A percentile compares a stretch with the other conserved stretches of the same genome.
Conservation (phyloP, 2,888 invertebrate species). For the Miltochrista miniata region DNA sequence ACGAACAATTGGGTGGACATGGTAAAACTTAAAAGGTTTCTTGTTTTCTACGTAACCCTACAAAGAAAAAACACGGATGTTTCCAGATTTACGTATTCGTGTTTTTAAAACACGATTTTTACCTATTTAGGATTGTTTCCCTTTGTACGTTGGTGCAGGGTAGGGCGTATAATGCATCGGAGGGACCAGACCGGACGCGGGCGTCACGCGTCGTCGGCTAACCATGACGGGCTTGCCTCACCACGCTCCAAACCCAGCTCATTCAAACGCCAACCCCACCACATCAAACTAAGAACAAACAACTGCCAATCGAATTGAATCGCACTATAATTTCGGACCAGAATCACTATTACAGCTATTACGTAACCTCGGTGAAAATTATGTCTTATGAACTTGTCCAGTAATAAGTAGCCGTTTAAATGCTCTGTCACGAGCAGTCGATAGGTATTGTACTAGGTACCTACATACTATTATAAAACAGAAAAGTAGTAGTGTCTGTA, state of each 20-base stretch:
- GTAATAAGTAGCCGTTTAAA: slow-evolving; percentile 22
- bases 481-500: no score
- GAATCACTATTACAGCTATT: slow-evolving; percentile 40
- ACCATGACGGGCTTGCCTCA: slow-evolving; percentile 74
- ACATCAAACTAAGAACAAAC: slow-evolving; percentile 16
- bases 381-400: slow-evolving; percentile 33
- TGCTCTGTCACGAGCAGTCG: slow-evolving; percentile 17
- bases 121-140: slow-evolving; percentile 20
- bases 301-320: slow-evolving; percentile 27
- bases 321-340: slow-evolving; percentile 34
- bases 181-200: slow-evolving; percentile 69
- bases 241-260: slow-evolving; percentile 41
- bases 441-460: no score
- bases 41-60: not conserved
- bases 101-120: slow-evolving; percentile 1
- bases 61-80: not conserved
- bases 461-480: no score
- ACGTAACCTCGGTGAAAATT: slow-evolving; percentile 38
- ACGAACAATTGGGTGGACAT: no score
- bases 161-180: slow-evolving; percentile 66
- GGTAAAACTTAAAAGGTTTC: no score
- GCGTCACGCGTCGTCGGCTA: slow-evolving; percentile 70
- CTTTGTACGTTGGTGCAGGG: slow-evolving; percentile 40
- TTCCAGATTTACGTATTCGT: not conserved
- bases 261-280: slow-evolving; percentile 37